These are phyloP conservation scores for Tetraneura akinire DNA, from an alignment of 1,140 invertebrate genomes.

Conservation along the genomic window DNA sequence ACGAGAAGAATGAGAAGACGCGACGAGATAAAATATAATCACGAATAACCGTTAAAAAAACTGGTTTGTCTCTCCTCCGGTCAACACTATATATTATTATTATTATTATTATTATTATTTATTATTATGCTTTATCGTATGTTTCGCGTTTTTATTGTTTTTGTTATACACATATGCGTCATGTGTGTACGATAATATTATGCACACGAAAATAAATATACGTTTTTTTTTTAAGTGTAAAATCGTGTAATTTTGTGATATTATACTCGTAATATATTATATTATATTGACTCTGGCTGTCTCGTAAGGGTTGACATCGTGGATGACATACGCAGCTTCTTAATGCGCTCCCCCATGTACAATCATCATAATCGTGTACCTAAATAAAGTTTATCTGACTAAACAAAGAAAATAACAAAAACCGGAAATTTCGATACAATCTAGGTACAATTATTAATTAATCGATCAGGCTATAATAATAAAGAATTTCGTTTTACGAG, in stretches of 20 bases:
- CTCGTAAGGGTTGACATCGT: slow-evolving; percentile 9
- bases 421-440: background rate
- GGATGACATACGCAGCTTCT: slow-evolving; percentile 4
- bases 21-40: slow-evolving; percentile 43
- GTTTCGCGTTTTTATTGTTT: slow-evolving; percentile 43
- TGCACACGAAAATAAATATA: slow-evolving; percentile 10
- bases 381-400: background rate
- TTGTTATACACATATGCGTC: background rate
- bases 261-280: too few species aligned
- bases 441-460: slow-evolving; percentile 23
- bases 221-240: slow-evolving; percentile 37
- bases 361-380: background rate
- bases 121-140: slow-evolving; percentile 10
- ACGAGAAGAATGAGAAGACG: slow-evolving; percentile 25
- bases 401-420: background rate
- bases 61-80: slow-evolving; percentile 48
- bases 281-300: background rate
- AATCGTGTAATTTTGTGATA: slow-evolving; percentile 34
- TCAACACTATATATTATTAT: slow-evolving; percentile 27
- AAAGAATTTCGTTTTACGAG: slow-evolving; percentile 6
- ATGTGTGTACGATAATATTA: slow-evolving; percentile 21
- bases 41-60: slow-evolving; percentile 50
- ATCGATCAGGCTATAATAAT: background rate
- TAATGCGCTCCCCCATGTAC: background rate
- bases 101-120: slow-evolving; percentile 10